phyloP scores from a whole-genome alignment of 2,888 invertebrate species.

The Drosophila mercatorum region DNA sequence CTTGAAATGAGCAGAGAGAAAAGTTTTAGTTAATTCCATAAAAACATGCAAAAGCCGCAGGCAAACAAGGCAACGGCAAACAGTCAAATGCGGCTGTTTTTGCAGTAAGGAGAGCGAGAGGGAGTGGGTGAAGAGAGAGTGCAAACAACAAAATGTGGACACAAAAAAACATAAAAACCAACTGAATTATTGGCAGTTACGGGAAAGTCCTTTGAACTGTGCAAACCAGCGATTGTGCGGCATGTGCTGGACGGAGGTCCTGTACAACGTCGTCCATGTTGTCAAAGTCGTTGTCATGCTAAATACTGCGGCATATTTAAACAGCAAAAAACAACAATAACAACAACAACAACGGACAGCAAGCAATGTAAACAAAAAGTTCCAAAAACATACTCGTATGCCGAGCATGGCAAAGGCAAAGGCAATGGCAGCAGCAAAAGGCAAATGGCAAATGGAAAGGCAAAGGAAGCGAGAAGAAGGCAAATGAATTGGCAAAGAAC shows the following conservation, averaged over 20 bases:
- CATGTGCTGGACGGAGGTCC: slow-evolving; percentile 26
- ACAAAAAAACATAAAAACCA: slow-evolving; percentile 48
- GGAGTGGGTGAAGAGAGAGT: background rate
- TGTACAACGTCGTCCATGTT: slow-evolving; percentile 32
- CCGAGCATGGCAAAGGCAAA: background rate
- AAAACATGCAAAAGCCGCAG: slow-evolving; percentile 70
- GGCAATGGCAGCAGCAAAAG: slow-evolving; percentile 7
- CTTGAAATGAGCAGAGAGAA: slow-evolving; percentile 57
- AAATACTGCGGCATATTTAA: slow-evolving; percentile 76
- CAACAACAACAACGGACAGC: slow-evolving; percentile 46
- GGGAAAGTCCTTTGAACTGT: slow-evolving; percentile 66
- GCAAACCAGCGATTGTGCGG: slow-evolving; percentile 34
- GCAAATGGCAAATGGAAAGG: slow-evolving; percentile 7
- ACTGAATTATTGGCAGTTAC: slow-evolving; percentile 72
- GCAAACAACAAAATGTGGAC: slow-evolving; percentile 44
- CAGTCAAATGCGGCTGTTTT: slow-evolving; percentile 21
- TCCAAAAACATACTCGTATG: slow-evolving; percentile 38
- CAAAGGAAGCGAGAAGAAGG: slow-evolving; percentile 36
- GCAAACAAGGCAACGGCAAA: slow-evolving; percentile 53
- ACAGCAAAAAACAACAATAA: slow-evolving; percentile 56
- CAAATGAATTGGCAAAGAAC: slow-evolving; percentile 68
- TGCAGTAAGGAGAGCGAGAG: background rate
- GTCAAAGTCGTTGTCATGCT: slow-evolving; percentile 74
- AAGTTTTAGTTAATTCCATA: slow-evolving; percentile 78
- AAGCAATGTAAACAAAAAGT: slow-evolving; percentile 57